A percentile compares a stretch with the other conserved stretches of the same genome.
Evolutionary conservation across 2,888 invertebrate genomes (phyloP).

Genomic region (Epistrophe grossulariae): DNA sequence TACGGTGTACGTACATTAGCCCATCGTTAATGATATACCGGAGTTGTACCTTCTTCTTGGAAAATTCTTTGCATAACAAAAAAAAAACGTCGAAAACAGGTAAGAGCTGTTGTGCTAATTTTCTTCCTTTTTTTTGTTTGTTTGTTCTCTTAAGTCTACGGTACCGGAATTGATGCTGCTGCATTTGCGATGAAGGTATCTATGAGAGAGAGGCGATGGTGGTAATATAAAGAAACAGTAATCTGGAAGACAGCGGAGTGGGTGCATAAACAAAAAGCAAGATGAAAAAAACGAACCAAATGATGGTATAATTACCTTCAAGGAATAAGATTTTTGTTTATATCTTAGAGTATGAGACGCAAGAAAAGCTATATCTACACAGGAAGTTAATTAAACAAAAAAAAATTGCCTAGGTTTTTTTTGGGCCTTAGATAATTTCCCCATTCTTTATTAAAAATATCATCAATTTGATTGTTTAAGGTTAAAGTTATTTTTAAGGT

Average conservation of each 20-base stretch:
- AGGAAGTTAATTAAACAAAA: too few relatives aligned
- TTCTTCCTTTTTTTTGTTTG: slow-evolving; percentile 16
- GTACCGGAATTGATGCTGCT: slow-evolving; percentile 27
- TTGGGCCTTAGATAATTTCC: too few relatives aligned
- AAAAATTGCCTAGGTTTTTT: too few relatives aligned
- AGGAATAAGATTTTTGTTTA: slow-evolving; percentile 20
- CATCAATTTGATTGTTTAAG: too few relatives aligned
- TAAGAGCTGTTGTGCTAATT: slow-evolving; percentile 36
- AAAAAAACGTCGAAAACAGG: background rate
- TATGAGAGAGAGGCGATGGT: background rate
- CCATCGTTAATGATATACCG: slow-evolving; percentile 57
- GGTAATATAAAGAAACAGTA: slow-evolving; percentile 60
- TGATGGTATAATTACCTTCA: slow-evolving; percentile 52
- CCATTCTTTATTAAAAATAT: too few relatives aligned
- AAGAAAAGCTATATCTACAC: background rate
- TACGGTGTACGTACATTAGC: slow-evolving; percentile 44
- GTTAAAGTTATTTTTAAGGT: too few relatives aligned
- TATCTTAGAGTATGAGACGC: background rate
- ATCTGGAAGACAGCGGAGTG: slow-evolving; percentile 46
- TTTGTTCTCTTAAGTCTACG: background rate
- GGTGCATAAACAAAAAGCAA: slow-evolving; percentile 44
- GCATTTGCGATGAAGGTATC: slow-evolving; percentile 35
- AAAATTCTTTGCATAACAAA: background rate
- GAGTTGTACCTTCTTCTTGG: slow-evolving; percentile 12
- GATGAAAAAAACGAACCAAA: slow-evolving; percentile 32